phyloP scores from a whole-genome alignment of 2,797 vertebrate genomes.

The Choloepus didactylus region DNA sequence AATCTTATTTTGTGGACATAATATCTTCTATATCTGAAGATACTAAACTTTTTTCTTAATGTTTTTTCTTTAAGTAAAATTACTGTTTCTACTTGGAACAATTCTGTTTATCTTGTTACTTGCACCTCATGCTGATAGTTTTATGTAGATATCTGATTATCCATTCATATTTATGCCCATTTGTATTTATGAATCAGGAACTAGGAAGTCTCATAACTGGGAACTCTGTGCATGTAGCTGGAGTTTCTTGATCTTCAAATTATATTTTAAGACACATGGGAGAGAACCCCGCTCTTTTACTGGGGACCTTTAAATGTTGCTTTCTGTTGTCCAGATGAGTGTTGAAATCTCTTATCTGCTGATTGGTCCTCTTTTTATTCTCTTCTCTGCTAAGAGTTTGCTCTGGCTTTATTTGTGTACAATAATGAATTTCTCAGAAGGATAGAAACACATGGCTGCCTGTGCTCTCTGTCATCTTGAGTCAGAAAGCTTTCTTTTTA shows the following conservation, averaged over 20 bases:
- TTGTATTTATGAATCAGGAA: not conserved
- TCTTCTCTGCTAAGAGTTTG: not conserved
- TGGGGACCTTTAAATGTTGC: not conserved
- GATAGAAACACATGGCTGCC: not conserved
- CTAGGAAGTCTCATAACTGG: not conserved
- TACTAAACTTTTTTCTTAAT: not conserved
- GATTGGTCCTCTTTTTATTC: not conserved
- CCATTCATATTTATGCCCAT: not conserved
- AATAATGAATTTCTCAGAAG: not conserved
- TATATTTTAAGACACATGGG: conserved; percentile 10
- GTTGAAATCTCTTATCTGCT: not conserved
- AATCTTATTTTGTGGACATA: conserved; percentile 36
- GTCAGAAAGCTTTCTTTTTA: conserved; percentile 24
- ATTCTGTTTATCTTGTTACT: not conserved
- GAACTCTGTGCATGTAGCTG: not conserved
- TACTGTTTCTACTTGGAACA: not conserved
- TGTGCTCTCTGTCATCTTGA: not conserved
- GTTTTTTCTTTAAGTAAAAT: conserved; percentile 21
- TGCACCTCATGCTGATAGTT: not conserved
- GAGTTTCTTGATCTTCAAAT: not conserved
- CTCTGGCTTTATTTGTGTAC: not conserved
- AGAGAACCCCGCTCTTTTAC: not conserved
- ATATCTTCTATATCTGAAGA: not conserved
- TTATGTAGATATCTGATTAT: not conserved
- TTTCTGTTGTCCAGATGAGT: conserved; percentile 10